Evolutionary conservation across 2,113 vertebrate species (phyloP), one percentile per base, ranked within the genome.

Genomic region (Engraulis encrasicolus): DNA sequence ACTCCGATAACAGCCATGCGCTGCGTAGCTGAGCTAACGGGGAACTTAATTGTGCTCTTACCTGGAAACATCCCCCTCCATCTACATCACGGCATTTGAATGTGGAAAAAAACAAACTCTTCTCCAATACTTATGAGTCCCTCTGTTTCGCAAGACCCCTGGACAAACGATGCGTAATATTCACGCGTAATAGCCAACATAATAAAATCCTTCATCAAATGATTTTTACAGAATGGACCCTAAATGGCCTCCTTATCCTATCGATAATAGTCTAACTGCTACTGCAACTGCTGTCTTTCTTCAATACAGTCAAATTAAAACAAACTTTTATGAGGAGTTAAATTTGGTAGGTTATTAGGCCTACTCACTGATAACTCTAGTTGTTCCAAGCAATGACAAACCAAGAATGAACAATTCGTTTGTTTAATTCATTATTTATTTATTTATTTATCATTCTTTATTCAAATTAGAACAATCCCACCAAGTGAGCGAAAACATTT

Each of bases 51-150:
- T n/a, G n/a, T n/a, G n/a, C 27, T 27, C 17, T 54, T 74, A 36
- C 31, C 27, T 74, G 61, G 66, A 23, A 74, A 74, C 66, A 74
- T 5, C 2, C 15, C 12, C 31, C 27, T 34, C 27, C 27, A 74
- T 74, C 66, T 34, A n/a, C n/a, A n/a, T n/a, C n/a, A n/a, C 66
- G 31, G 31, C 17, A 0, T 36, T 31, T 14, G 23, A 31, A 45
- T 45, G 27, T 74, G 27, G 34, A 74, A 66, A 74, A 74, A 74
- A 66, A 74, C 27, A 74, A 74, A 74, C 66, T 34, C 31, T 74
- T 74, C 17, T 2, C 2, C 31, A 34, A 7, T 11, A 66, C 23
- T 74, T 36, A n/a, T n/a, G n/a, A 74, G 31, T 23, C 9, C 27
- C 27, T 11, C 2, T 74, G 27, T 6, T 11, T 31, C 1, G 2